These are phyloP conservation scores for Xyliphius kryptos DNA, from an alignment of 2,113 vertebrate genomes.

Conservation along the genomic window DNA sequence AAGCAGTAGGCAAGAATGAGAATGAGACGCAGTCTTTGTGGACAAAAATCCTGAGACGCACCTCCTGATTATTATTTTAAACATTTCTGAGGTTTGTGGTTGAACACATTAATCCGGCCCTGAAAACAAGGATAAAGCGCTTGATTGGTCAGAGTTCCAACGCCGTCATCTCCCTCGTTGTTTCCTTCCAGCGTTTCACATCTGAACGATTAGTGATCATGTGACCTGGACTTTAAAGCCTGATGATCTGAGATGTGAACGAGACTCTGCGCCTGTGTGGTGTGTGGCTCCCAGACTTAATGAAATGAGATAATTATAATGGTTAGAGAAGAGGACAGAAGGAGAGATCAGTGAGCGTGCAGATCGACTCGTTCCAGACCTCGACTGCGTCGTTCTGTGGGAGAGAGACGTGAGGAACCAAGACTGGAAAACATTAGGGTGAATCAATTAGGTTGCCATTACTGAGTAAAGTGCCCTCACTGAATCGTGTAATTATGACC, in stretches of 20 bases:
- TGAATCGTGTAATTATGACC: slow-evolving; percentile 69
- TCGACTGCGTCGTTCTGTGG: slow-evolving; percentile 51
- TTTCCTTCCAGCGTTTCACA: too few species aligned
- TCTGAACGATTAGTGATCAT: too few species aligned
- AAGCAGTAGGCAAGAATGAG: too few species aligned
- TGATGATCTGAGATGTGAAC: neutral
- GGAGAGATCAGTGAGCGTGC: slow-evolving; percentile 19
- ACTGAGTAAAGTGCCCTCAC: slow-evolving; percentile 61
- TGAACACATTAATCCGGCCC: too few species aligned
- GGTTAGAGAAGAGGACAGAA: slow-evolving; percentile 17
- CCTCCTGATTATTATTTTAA: too few species aligned
- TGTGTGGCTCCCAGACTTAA: neutral
- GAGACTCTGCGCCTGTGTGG: neutral
- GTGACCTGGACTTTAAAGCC: too few species aligned
- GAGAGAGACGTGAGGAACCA: slow-evolving; percentile 29
- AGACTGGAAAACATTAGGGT: slow-evolving; percentile 61
- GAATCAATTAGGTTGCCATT: slow-evolving; percentile 70
- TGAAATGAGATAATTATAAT: slow-evolving; percentile 9
- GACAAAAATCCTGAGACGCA: too few species aligned
- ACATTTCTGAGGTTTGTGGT: too few species aligned
- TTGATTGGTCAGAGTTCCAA: too few species aligned
- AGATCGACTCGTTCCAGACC: slow-evolving; percentile 56
- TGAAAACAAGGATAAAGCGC: too few species aligned
- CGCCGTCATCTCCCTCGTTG: too few species aligned
- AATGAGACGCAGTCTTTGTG: too few species aligned